Percentiles rank a stretch among this genome's conserved stretches.
phyloP scores from a whole-genome alignment of 2,113 vertebrate genomes.

The Bothrops jararaca region DNA sequence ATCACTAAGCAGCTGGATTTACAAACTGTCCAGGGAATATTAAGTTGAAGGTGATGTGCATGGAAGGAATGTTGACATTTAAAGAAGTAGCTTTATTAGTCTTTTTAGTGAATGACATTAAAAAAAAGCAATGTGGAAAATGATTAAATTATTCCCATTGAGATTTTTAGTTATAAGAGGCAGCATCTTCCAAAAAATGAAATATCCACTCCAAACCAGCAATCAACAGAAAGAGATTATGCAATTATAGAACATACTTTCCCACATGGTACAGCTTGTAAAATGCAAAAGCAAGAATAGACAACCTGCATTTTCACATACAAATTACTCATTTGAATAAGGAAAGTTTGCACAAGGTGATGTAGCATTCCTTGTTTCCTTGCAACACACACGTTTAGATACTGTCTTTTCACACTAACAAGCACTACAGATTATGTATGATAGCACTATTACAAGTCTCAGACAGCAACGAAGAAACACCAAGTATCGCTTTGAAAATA shows the following conservation, averaged over 20 bases:
- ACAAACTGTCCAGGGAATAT: conserved; percentile 57
- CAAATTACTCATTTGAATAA: background rate
- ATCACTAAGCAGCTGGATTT: conserved; percentile 64
- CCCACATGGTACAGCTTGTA: conserved; percentile 28
- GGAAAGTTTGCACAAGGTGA: background rate
- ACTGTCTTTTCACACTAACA: background rate
- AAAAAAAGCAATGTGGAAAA: conserved; percentile 47
- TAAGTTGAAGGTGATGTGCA: conserved; percentile 59
- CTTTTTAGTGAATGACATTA: conserved; percentile 56
- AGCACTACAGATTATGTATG: conserved; percentile 8
- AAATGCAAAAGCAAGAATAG: conserved; percentile 23
- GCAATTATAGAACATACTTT: background rate
- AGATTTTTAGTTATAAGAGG: conserved; percentile 51
- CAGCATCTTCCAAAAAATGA: conserved; percentile 18
- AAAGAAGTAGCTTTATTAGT: conserved; percentile 52
- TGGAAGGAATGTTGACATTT: conserved; percentile 57
- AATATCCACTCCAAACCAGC: conserved; percentile 35
- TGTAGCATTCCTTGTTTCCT: background rate
- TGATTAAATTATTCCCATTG: conserved; percentile 56
- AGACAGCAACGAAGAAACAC: conserved; percentile 44
- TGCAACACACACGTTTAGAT: background rate
- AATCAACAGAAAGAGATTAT: conserved; percentile 19
- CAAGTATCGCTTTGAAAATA: conserved; percentile 39
- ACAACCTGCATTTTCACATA: conserved; percentile 20
- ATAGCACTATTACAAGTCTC: conserved; percentile 22